Evolutionary conservation across 2,113 vertebrate species (phyloP).

Genomic region (Tetraodon nigroviridis): DNA sequence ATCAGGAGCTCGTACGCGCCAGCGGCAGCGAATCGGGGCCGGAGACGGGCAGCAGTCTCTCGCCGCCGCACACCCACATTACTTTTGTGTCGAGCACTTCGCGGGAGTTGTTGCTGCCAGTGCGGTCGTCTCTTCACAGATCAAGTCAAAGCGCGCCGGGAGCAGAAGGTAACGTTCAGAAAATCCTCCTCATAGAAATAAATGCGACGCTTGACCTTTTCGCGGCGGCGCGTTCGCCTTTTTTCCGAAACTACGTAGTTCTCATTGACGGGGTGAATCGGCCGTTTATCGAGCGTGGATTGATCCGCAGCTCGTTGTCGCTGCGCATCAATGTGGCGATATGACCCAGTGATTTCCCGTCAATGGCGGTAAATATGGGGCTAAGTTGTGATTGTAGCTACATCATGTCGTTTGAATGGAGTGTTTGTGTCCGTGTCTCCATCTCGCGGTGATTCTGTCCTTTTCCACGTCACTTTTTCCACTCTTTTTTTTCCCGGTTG

Average conservation of each 20-base stretch:
- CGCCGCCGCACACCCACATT: slow-evolving; percentile 66
- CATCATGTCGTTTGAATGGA: too few relatives aligned
- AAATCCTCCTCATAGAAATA: not conserved
- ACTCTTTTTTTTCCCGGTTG: too few relatives aligned
- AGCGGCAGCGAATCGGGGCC: slow-evolving; percentile 53
- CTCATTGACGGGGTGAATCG: not conserved
- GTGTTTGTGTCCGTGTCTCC: not conserved
- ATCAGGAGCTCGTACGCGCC: slow-evolving; percentile 24
- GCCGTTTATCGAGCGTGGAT: not conserved
- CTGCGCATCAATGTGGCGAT: slow-evolving; percentile 7
- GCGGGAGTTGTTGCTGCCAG: slow-evolving; percentile 63
- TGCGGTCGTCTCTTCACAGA: slow-evolving; percentile 31
- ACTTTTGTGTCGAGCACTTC: slow-evolving; percentile 70
- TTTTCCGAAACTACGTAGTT: not conserved
- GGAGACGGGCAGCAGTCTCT: slow-evolving; percentile 35
- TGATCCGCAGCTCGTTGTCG: slow-evolving; percentile 13
- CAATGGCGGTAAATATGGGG: not conserved
- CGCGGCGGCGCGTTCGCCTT: not conserved
- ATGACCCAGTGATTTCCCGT: not conserved
- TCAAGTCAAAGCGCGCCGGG: slow-evolving; percentile 15
- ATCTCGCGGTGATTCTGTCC: too few relatives aligned
- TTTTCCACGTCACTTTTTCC: not conserved
- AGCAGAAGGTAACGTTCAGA: not conserved
- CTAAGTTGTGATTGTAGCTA: too few relatives aligned
- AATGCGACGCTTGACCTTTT: not conserved